A percentile compares a stretch with the other conserved stretches of the same genome.
These are phyloP conservation scores for Hydrocynus forskahlii DNA, from an alignment of 2,797 vertebrate genomes.

Conservation along the genomic window DNA sequence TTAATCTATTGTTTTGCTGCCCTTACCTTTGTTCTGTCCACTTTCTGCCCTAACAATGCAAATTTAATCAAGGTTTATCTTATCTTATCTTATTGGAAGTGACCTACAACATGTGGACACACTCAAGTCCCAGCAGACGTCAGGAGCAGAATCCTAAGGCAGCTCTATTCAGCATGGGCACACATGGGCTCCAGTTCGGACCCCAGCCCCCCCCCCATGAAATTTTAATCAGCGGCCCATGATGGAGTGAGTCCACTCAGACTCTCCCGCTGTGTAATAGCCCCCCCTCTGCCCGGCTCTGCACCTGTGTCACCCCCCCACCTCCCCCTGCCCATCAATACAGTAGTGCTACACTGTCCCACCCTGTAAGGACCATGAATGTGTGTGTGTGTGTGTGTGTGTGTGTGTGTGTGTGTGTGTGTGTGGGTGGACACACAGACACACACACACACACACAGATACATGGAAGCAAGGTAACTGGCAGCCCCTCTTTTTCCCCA, in stretches of 20 bases:
- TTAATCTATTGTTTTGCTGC: too few species aligned
- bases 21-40: too few species aligned
- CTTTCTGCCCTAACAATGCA: too few species aligned
- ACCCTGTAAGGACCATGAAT: constrained; percentile 10
- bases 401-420: too few species aligned
- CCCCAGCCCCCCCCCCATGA: constrained; percentile 72
- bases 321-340: constrained; percentile 41
- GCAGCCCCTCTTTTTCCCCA: constrained; percentile 39
- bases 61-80: too few species aligned
- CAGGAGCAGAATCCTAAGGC: constrained; percentile 20
- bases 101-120: too few species aligned
- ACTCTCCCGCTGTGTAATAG: constrained; percentile 78
- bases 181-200: constrained; percentile 30
- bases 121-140: too few species aligned
- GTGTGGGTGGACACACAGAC: too few species aligned
- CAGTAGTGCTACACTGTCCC: constrained; percentile 37
- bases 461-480: constrained; percentile 52
- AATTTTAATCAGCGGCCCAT: constrained; percentile 80
- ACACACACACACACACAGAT: constrained; percentile 27
- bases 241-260: constrained; percentile 76
- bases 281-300: constrained; percentile 62
- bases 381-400: too few species aligned
- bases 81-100: too few species aligned
- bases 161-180: not conserved
- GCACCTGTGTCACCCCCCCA: constrained; percentile 63